Percentiles rank a stretch among this genome's conserved stretches.
phyloP scores from a whole-genome alignment of 2,888 invertebrate genomes.

The Beris chalybata region DNA sequence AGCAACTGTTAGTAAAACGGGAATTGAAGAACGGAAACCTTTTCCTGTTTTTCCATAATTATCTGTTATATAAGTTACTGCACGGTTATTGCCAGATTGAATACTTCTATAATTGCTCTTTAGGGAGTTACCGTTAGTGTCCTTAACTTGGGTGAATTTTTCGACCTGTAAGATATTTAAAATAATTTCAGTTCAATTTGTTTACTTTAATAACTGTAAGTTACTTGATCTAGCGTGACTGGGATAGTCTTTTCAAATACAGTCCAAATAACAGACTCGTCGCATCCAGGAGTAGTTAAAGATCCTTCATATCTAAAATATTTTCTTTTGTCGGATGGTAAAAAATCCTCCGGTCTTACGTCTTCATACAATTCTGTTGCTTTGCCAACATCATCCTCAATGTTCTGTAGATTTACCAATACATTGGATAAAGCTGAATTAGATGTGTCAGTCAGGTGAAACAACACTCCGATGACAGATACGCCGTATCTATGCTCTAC shows the following conservation, averaged over 20 bases:
- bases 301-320: constrained; percentile 71
- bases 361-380: constrained; percentile 1
- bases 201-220: neutral
- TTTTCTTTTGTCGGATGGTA: constrained; percentile 50
- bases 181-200: constrained; percentile 34
- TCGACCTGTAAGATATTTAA: constrained; percentile 48
- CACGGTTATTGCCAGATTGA: constrained; percentile 49
- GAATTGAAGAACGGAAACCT: no score
- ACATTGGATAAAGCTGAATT: constrained; percentile 50
- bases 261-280: constrained; percentile 75
- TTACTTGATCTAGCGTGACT: constrained; percentile 59
- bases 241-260: constrained; percentile 62
- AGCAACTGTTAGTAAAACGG: no score
- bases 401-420: constrained; percentile 38
- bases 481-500: constrained; percentile 61
- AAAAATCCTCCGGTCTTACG: constrained; percentile 9
- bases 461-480: constrained; percentile 66
- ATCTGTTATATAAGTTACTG: constrained; percentile 45
- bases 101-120: constrained; percentile 57
- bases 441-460: constrained; percentile 56
- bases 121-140: constrained; percentile 48
- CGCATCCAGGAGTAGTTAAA: constrained; percentile 73
- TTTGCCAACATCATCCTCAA: constrained; percentile 35
- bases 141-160: constrained; percentile 52
- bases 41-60: neutral